These are phyloP conservation scores for Archivesica marissinica DNA, from an alignment of 1,140 invertebrate genomes.

Conservation along the genomic window DNA sequence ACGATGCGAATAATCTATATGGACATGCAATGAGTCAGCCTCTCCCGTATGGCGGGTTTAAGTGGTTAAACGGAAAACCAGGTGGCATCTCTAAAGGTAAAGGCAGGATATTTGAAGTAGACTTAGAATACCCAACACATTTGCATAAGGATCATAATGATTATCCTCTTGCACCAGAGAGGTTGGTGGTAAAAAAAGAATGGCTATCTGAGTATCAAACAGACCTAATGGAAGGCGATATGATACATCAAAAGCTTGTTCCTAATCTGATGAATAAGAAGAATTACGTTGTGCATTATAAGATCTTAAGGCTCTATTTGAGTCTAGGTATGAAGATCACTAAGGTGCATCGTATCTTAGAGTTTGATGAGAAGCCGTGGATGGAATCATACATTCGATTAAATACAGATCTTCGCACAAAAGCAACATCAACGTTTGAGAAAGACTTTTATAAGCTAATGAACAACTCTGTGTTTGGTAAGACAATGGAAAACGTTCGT, in stretches of 20 bases:
- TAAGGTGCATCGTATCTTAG: conserved; percentile 57
- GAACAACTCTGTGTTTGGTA: conserved; percentile 81
- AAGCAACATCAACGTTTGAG: conserved; percentile 81
- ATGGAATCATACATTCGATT: conserved; percentile 63
- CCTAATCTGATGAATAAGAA: conserved; percentile 49
- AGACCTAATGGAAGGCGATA: background rate
- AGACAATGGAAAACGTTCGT: conserved; percentile 46
- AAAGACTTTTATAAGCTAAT: conserved; percentile 76
- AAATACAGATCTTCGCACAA: conserved; percentile 75
- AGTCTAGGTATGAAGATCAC: conserved; percentile 56
- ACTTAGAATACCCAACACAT: conserved; percentile 60
- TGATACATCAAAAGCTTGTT: conserved; percentile 50
- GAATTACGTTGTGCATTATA: conserved; percentile 64
- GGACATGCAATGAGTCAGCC: conserved; percentile 46
- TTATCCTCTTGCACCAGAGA: conserved; percentile 60
- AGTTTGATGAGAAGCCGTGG: conserved; percentile 62
- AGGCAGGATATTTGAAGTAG: conserved; percentile 57
- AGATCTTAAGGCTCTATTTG: conserved; percentile 54
- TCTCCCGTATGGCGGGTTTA: conserved; percentile 48
- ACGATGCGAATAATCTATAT: conserved; percentile 57
- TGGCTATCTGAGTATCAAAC: conserved; percentile 19
- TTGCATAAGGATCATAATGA: conserved; percentile 60
- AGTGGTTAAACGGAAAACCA: conserved; percentile 25
- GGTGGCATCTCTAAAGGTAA: background rate
- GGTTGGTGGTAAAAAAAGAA: conserved; percentile 37